Conservation (phyloP, 2,888 invertebrate genomes). For the Polydrusus pterygomalis region DNA sequence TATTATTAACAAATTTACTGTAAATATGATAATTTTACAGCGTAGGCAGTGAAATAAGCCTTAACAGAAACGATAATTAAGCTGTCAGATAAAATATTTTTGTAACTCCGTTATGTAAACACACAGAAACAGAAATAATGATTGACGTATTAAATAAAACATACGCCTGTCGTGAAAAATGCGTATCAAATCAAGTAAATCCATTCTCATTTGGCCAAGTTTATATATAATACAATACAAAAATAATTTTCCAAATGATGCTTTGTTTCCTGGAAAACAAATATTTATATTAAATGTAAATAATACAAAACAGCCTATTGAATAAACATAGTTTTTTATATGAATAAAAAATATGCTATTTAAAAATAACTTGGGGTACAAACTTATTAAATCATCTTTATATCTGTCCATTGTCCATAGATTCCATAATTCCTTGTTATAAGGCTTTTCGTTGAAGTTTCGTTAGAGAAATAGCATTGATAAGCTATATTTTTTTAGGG, state of each 20-base stretch:
- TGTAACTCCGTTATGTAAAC: neutral
- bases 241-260: neutral
- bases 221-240: neutral
- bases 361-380: no score
- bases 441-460: no score
- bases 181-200: neutral
- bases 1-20: no score
- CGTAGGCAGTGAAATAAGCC: no score
- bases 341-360: no score
- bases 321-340: no score
- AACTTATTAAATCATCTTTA: no score
- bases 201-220: neutral
- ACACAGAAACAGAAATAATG: neutral
- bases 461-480: no score
- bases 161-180: neutral
- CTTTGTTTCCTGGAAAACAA: neutral
- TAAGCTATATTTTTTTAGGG: no score
- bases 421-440: slow-evolving; percentile 1
- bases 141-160: slow-evolving; percentile 9
- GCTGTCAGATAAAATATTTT: neutral
- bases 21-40: no score
- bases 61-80: neutral
- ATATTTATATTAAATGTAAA: neutral
- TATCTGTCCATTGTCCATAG: neutral
- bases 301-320: no score